Conservation (phyloP, 2,797 vertebrate species). For the Sebastes hubbsi region DNA sequence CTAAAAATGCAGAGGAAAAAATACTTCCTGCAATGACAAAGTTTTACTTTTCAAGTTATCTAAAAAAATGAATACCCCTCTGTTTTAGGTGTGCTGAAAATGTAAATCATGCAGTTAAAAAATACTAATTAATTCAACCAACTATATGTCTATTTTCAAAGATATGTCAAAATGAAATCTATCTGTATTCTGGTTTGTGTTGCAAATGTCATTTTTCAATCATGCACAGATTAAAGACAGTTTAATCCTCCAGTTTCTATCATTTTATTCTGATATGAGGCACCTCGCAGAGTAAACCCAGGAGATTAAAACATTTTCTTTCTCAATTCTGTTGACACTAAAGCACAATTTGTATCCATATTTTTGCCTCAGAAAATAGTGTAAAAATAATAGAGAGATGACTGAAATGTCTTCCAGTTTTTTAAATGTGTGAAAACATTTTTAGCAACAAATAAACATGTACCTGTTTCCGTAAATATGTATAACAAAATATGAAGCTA, state of each 20-base stretch:
- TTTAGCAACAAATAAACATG: neutral
- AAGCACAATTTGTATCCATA: neutral
- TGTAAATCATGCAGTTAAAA: neutral
- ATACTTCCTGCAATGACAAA: neutral
- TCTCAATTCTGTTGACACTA: neutral
- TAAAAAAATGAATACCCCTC: neutral
- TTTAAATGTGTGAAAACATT: neutral
- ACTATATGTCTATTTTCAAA: neutral
- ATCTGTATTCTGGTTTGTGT: neutral
- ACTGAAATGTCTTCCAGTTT: neutral
- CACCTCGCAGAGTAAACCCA: neutral
- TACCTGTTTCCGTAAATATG: neutral
- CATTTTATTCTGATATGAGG: slow-evolving; percentile 25
- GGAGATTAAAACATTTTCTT: slow-evolving; percentile 27
- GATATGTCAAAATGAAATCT: neutral
- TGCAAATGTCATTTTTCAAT: slow-evolving; percentile 32
- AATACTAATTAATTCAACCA: neutral
- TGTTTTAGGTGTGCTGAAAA: neutral
- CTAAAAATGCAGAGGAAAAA: slow-evolving; percentile 37
- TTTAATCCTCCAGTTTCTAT: slow-evolving; percentile 31
- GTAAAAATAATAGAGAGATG: neutral
- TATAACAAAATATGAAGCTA: neutral
- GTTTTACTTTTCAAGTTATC: neutral
- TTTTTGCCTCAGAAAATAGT: neutral
- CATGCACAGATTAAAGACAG: slow-evolving; percentile 23